Conservation (phyloP, 2,888 invertebrate species). For the Lasioglossum pauxillum region DNA sequence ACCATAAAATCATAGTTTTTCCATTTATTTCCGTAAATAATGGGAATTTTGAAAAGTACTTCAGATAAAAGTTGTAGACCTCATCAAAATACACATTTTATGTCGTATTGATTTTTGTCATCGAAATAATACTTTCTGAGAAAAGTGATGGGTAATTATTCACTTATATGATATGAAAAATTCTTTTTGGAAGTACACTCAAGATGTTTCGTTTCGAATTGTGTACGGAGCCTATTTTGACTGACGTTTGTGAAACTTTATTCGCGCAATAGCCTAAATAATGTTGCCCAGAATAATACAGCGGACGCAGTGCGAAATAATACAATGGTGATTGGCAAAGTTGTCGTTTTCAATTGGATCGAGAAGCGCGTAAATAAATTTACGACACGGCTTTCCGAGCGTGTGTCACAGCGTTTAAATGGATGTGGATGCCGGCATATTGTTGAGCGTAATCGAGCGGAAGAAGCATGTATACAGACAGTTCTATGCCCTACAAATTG, state of each 20-base stretch:
- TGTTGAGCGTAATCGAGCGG: slow-evolving; percentile 44
- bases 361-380: not conserved
- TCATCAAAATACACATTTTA: too few relatives aligned
- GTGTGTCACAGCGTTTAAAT: slow-evolving; percentile 41
- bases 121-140: too few relatives aligned
- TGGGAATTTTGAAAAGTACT: too few relatives aligned
- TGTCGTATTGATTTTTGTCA: too few relatives aligned
- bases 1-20: too few relatives aligned
- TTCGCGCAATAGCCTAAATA: not conserved
- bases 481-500: slow-evolving; percentile 31
- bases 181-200: too few relatives aligned
- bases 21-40: too few relatives aligned
- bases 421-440: slow-evolving; percentile 36
- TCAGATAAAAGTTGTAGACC: too few relatives aligned
- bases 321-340: not conserved
- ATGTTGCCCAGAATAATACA: not conserved
- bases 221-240: too few relatives aligned
- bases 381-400: not conserved
- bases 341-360: not conserved
- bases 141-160: too few relatives aligned
- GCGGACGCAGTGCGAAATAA: not conserved
- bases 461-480: slow-evolving; percentile 33
- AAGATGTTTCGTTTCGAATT: too few relatives aligned
- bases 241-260: not conserved
- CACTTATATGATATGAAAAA: too few relatives aligned